Base-by-base conservation (phyloP, 2,888 invertebrate species). In the Zygothrica quintamaculata region DNA sequence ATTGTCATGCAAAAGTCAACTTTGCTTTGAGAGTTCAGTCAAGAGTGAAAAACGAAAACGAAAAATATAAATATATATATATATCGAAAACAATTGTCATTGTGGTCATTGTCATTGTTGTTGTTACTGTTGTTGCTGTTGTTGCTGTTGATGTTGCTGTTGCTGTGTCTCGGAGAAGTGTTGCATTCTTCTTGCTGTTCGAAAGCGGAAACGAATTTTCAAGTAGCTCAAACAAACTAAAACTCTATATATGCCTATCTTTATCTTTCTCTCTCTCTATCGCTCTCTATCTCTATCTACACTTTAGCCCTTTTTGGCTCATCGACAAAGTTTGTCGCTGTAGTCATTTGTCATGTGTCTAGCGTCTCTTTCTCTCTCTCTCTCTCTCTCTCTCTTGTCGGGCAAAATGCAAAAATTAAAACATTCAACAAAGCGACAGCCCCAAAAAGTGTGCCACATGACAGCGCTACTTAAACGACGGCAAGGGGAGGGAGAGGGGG, bases 1-100 rank as follows among this genome's bases (percentile, higher is more conserved):
- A 78, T 82, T 82, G 85, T 82, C 82, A 82, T 84, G 85, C 82
- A 79, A 84, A 82, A 79, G 72, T 77, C 77, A 81, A 74, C 79
- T 79, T 79, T 65, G 76, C 64, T 65, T 74, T 50, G 53, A 73
- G 69, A 76, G 69, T 59, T 52, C 68, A 80, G 77, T 80, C 66
- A 77, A 73, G 84, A 84, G 84, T 80, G 61, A 52, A 73, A 80
- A 84, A 80, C 77, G 61, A 52, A 73, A 58, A 72, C 60, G 72
- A 53, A 71, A 62, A 52, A 51, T 58, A 53, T 31, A 4, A n/a
- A n/a, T 16, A 39, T 39, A n/a, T 39, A 13, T 39, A 13, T 39
- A 16, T 39, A 16, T 39, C n/a, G 15, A 62, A 72, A 53, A 52
- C 65, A 72, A 72, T 72, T 82, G 77, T 76, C 79, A 71, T 74